Evolutionary conservation across 2,888 invertebrate species (phyloP).

Genomic region (Xanthia togata): DNA sequence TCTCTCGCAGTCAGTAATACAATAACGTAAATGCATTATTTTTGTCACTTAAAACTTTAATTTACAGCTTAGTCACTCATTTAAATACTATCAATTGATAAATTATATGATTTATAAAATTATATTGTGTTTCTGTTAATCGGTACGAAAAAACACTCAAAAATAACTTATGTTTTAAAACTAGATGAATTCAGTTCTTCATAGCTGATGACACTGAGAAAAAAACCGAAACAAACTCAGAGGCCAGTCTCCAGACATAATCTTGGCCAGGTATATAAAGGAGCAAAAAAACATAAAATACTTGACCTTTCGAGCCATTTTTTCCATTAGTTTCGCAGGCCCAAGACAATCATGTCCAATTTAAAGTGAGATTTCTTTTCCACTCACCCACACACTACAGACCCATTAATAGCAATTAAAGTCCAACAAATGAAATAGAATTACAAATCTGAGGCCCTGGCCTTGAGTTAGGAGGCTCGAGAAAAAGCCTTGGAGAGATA

Average conservation of each 20-base stretch:
- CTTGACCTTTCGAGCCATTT: not conserved
- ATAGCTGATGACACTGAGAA: too few species aligned
- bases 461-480: conserved; percentile 16
- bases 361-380: not conserved
- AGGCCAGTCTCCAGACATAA: not conserved
- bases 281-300: not conserved
- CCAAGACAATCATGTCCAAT: not conserved
- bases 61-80: too few species aligned
- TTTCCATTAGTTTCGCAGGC: not conserved
- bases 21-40: too few species aligned
- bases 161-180: too few species aligned
- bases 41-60: too few species aligned
- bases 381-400: not conserved
- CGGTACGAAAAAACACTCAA: too few species aligned
- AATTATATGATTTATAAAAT: too few species aligned
- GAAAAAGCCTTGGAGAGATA: not conserved
- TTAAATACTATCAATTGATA: too few species aligned
- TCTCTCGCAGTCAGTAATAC: too few species aligned
- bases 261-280: not conserved
- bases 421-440: conserved; percentile 11
- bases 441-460: conserved; percentile 1
- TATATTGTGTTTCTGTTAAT: too few species aligned
- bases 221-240: too few species aligned
- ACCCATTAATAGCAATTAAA: conserved; percentile 36
- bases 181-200: too few species aligned